Conservation (phyloP, 2,113 vertebrate species). For the Podarcis muralis region DNA sequence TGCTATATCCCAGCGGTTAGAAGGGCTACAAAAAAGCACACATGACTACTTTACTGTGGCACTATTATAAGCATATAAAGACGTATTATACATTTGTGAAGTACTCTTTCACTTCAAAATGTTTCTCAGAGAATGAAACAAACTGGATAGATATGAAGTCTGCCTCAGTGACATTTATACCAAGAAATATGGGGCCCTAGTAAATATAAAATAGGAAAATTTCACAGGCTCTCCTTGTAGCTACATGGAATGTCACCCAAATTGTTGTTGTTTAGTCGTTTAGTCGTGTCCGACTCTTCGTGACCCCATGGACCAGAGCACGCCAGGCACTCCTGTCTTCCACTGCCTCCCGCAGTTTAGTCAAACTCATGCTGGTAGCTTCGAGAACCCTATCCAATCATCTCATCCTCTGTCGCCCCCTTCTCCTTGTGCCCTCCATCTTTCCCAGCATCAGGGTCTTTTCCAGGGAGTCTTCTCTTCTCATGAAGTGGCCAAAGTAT, state of each 20-base stretch:
- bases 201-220: not conserved
- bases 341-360: no score
- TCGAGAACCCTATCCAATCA: no score
- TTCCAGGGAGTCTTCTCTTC: no score
- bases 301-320: no score
- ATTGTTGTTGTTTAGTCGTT: not conserved
- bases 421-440: no score
- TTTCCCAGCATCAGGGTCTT: no score
- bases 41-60: not conserved
- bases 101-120: not conserved
- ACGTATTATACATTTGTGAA: not conserved
- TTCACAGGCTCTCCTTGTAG: not conserved
- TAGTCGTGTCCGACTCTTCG: no score
- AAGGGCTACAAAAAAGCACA: slow-evolving; percentile 74
- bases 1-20: slow-evolving; percentile 86
- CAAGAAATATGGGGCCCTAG: not conserved
- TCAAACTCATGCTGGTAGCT: no score
- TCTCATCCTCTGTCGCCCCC: no score
- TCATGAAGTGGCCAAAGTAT: no score
- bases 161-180: not conserved
- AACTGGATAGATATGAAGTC: not conserved
- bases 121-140: not conserved
- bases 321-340: no score
- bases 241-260: no score
- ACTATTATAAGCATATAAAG: not conserved